Evolutionary conservation across 2,797 vertebrate genomes (phyloP).

Genomic region (Ctenopoma kingsleyae): DNA sequence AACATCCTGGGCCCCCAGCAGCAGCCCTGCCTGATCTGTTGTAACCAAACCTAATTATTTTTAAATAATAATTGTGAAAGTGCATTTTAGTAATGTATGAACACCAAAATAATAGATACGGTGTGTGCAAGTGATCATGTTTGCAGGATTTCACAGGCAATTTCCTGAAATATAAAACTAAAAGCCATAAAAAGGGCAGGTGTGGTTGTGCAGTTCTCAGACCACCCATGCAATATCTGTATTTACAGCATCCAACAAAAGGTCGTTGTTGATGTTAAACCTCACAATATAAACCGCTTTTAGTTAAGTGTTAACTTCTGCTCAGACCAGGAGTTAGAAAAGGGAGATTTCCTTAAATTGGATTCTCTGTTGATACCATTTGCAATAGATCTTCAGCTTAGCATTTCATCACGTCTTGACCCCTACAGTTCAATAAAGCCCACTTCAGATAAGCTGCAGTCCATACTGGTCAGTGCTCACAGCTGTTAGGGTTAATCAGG

Average conservation of each 20-base stretch:
- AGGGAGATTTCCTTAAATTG: neutral
- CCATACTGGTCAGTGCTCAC: conserved; percentile 10
- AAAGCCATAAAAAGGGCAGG: neutral
- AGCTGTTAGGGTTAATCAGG: conserved; percentile 23
- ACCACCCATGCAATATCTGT: neutral
- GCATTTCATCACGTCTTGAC: conserved; percentile 12
- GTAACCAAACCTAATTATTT: too few species aligned
- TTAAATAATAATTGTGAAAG: too few species aligned
- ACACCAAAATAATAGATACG: too few species aligned
- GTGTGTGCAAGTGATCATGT: too few species aligned
- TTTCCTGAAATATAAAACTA: neutral
- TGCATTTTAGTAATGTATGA: too few species aligned
- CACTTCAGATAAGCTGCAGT: conserved; percentile 17
- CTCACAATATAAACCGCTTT: neutral
- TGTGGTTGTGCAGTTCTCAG: neutral
- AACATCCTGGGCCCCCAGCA: too few species aligned
- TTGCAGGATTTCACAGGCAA: too few species aligned
- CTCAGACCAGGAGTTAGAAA: neutral
- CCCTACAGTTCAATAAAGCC: conserved; percentile 11
- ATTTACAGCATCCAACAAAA: neutral
- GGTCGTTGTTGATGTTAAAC: neutral
- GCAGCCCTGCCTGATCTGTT: too few species aligned
- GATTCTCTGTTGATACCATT: conserved; percentile 13
- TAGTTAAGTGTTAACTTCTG: neutral
- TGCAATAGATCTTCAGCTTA: neutral